Conservation (phyloP, 2,797 vertebrate genomes). For the Bryconaethiops microstoma region DNA sequence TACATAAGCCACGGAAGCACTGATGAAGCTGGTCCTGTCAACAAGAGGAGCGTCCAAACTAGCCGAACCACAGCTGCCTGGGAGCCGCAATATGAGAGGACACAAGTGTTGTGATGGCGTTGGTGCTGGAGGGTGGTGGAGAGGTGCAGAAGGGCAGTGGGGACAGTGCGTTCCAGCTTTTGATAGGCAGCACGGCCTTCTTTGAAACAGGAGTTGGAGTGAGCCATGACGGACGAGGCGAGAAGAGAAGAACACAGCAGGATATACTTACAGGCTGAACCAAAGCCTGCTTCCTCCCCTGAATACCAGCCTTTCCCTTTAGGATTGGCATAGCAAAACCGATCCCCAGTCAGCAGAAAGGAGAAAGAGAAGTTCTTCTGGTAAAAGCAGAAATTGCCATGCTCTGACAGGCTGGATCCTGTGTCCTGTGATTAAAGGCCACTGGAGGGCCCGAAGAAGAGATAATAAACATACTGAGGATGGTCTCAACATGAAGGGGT, state of each 20-base stretch:
- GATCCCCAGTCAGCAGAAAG: slow-evolving; percentile 21
- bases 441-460: not conserved
- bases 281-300: slow-evolving; percentile 24
- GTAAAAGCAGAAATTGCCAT: not conserved
- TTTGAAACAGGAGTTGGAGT: slow-evolving; percentile 52
- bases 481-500: not conserved
- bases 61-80: slow-evolving; percentile 42
- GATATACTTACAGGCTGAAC: not conserved
- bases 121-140: slow-evolving; percentile 7
- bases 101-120: slow-evolving; percentile 37
- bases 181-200: slow-evolving; percentile 9
- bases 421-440: slow-evolving; percentile 24
- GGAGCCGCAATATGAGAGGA: slow-evolving; percentile 57
- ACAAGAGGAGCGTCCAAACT: slow-evolving; percentile 17
- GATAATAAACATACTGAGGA: slow-evolving; percentile 13
- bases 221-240: slow-evolving; percentile 11
- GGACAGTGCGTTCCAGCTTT: slow-evolving; percentile 28
- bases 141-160: slow-evolving; percentile 9
- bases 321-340: not conserved
- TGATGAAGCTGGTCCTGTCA: slow-evolving; percentile 37
- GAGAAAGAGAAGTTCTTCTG: not conserved
- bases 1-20: slow-evolving; percentile 31
- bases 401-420: slow-evolving; percentile 3
- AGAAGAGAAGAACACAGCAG: slow-evolving; percentile 6
- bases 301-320: not conserved